Conservation (phyloP, 2,797 vertebrate species). For the Cirrhinus molitorella region DNA sequence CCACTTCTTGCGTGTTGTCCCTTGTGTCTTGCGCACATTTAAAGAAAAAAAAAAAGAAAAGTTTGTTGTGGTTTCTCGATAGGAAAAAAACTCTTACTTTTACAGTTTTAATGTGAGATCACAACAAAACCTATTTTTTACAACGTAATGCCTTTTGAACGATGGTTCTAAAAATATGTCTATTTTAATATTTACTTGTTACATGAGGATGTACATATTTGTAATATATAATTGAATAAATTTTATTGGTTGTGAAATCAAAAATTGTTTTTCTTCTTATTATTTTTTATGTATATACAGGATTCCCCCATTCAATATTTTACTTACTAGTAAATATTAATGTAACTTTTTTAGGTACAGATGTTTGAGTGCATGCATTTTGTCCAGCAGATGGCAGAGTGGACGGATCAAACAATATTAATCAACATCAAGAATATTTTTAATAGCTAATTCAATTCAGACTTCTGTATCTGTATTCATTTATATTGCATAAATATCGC, state of each 20-base stretch:
- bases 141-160: constrained; percentile 96
- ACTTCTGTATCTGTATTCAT: not conserved
- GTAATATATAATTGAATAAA: constrained; percentile 99
- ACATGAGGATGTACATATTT: constrained; percentile 95
- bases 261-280: constrained; percentile 14
- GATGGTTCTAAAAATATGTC: constrained; percentile 98
- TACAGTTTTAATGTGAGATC: constrained; percentile 89
- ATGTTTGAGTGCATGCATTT: not conserved
- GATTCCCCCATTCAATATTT: not conserved
- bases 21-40: constrained; percentile 84
- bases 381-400: constrained; percentile 27
- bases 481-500: not conserved
- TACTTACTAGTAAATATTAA: too few species aligned
- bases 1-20: constrained; percentile 80
- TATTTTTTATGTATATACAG: not conserved
- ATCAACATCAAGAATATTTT: not conserved
- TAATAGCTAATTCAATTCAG: not conserved
- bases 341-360: not conserved
- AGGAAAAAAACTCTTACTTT: constrained; percentile 76
- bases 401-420: not conserved
- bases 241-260: constrained; percentile 98
- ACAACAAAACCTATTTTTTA: constrained; percentile 92
- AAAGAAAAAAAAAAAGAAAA: constrained; percentile 68
- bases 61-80: constrained; percentile 82
- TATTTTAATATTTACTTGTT: constrained; percentile 99